Evolutionary conservation across 2,888 invertebrate genomes (phyloP), one percentile per base, ranked within the genome.

Genomic region (Allolobophora icterica): DNA sequence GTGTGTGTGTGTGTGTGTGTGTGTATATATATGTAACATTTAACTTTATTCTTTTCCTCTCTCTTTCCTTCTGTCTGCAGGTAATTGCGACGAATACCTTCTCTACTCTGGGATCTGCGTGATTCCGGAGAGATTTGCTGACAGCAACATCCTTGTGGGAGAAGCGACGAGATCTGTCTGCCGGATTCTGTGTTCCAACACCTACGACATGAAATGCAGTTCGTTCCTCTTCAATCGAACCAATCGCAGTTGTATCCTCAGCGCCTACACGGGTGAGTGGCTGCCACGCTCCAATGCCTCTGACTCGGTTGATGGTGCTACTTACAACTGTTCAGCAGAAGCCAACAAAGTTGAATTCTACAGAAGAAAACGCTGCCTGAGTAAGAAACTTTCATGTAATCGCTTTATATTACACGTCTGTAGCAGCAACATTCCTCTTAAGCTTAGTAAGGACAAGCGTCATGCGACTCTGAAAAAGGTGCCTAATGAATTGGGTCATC

Each of bases 181-280:
- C 24, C 40, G 90, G 34, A n/a, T 0, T n/a, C 90, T 90, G 30
- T 90, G 90, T 52, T 90, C 90, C 1, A n/a, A 33, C 45, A 52
- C 34, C 6, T 45, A 90, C 90, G 15, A 30, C 52, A 33, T 24
- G 33, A 11, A 30, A 33, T 90, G 90, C 52, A 90, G 90, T 52
- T 42, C 33, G 13, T 90, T 90, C 52, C 45, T 90, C 38, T 90
- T 42, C 90, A 90, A 45, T 13, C 40, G 90, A 24, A 40, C 30
- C 30, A 34, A 6, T 30, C 90, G 34, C 30, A 42, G 13, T 52
- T 90, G 90, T 13, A 40, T 34, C 40, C 42, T 90, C n/a, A 90
- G 42, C 42, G 24, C 90, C n/a, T 90, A 90, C 90, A 90, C 90
- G 30, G 90, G 90, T 5, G 90, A 90, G 21, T 90, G 90, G 90